A percentile compares a stretch with the other conserved stretches of the same genome.
phyloP scores from a whole-genome alignment of 92 coral and sea anemone species.

The Paragorgia papillata region DNA sequence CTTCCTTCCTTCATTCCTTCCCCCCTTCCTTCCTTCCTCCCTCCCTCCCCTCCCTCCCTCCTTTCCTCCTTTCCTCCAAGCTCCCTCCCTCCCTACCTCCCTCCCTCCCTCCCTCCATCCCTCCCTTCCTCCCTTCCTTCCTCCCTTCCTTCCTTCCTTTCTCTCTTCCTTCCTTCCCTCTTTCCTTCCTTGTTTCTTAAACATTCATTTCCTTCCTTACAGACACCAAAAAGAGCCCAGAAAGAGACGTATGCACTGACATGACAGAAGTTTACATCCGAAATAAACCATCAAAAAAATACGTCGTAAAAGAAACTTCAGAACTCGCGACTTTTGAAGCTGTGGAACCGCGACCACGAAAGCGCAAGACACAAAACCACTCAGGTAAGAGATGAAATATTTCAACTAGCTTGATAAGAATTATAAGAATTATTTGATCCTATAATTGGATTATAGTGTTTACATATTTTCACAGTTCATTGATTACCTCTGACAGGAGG shows the following conservation, averaged over 20 bases:
- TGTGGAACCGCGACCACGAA: not conserved
- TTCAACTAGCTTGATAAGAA: no score
- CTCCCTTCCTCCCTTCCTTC: no score
- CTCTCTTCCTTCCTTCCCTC: not conserved
- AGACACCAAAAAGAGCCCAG: not conserved
- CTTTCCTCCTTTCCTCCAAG: no score
- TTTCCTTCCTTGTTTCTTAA: not conserved
- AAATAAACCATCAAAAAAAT: conserved; percentile 20
- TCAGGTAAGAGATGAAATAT: conserved; percentile 29
- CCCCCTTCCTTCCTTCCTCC: no score
- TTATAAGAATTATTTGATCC: no score
- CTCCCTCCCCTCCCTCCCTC: no score
- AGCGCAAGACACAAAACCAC: not conserved
- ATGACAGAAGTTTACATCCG: not conserved
- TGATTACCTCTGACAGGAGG: no score
- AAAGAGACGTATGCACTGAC: not conserved
- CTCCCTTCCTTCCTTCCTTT: no score
- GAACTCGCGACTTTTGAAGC: conserved; percentile 17
- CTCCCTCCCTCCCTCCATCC: no score
- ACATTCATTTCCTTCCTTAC: not conserved
- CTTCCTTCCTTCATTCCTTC: not conserved
- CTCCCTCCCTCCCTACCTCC: no score
- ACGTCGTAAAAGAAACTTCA: conserved; percentile 20
- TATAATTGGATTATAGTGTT: no score
- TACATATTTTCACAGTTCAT: no score